Conservation (phyloP, 1,140 invertebrate genomes). For the Saccostrea glomerata region DNA sequence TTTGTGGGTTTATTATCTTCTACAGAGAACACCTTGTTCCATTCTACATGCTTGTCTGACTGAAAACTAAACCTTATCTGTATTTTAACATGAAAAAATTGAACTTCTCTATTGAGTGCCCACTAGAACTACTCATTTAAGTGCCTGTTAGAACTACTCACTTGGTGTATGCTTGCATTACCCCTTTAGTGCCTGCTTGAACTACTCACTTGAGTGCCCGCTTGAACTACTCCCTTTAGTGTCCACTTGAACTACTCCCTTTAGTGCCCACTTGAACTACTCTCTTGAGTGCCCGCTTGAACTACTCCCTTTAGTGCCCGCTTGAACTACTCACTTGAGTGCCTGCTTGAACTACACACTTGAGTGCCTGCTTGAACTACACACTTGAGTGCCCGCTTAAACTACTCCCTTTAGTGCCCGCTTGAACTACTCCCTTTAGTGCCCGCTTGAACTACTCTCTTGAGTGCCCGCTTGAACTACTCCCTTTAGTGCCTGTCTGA, state of each 20-base stretch:
- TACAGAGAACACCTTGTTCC: too few relatives aligned
- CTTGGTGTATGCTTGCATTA: neutral
- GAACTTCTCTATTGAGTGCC: neutral
- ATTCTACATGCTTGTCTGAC: too few relatives aligned
- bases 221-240: too few relatives aligned
- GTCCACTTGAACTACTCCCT: slow-evolving; percentile 72
- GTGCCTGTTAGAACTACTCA: neutral
- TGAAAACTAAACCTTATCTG: too few relatives aligned
- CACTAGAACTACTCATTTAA: neutral
- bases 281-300: slow-evolving; percentile 80
- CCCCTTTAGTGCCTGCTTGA: neutral
- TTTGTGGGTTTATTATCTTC: too few relatives aligned
- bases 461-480: neutral
- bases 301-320: slow-evolving; percentile 80
- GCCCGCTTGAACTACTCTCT: neutral
- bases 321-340: slow-evolving; percentile 73
- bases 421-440: neutral
- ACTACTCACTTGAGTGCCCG: slow-evolving; percentile 77
- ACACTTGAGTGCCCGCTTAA: too few relatives aligned
- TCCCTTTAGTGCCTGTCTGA: neutral
- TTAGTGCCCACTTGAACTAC: slow-evolving; percentile 79
- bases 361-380: neutral
- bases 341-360: slow-evolving; percentile 76
- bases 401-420: neutral
- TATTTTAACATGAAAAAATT: neutral